A percentile compares a stretch with the other conserved stretches of the same genome.
Conservation (phyloP, 1,140 invertebrate species). For the Brachionus paranguensis region DNA sequence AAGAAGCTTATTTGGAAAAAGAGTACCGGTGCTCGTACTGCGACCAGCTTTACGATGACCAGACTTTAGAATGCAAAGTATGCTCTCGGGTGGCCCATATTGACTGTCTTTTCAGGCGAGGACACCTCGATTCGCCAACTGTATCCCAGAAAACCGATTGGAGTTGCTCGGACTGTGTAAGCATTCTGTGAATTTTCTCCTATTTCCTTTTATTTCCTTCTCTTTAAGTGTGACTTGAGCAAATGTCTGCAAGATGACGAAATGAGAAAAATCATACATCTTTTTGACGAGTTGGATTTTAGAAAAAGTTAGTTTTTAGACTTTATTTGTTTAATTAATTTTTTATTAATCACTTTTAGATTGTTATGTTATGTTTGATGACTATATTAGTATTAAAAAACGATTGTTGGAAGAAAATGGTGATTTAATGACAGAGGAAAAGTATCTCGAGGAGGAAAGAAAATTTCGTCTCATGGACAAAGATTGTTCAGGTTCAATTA, state of each 20-base stretch:
- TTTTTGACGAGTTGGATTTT: slow-evolving; percentile 33
- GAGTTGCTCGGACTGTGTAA: slow-evolving; percentile 34
- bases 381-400: slow-evolving; percentile 21
- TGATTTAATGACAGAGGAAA: background rate
- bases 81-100: slow-evolving; percentile 11
- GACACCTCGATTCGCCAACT: background rate
- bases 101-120: background rate
- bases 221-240: slow-evolving; percentile 26
- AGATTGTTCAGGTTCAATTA: slow-evolving; percentile 1
- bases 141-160: slow-evolving; percentile 12
- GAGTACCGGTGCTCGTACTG: slow-evolving; percentile 32
- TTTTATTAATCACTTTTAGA: background rate
- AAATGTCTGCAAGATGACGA: slow-evolving; percentile 25
- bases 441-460: background rate
- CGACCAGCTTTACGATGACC: slow-evolving; percentile 21
- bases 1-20: slow-evolving; percentile 30
- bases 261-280: slow-evolving; percentile 15
- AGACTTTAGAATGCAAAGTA: slow-evolving; percentile 21
- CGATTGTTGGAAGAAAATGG: background rate
- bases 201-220: background rate
- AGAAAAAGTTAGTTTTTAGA: background rate
- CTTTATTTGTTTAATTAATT: background rate
- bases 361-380: slow-evolving; percentile 25
- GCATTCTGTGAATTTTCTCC: background rate
- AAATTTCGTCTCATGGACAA: slow-evolving; percentile 12